Evolutionary conservation across 2,888 invertebrate genomes (phyloP).

Genomic region (Mellilla xanthometata): DNA sequence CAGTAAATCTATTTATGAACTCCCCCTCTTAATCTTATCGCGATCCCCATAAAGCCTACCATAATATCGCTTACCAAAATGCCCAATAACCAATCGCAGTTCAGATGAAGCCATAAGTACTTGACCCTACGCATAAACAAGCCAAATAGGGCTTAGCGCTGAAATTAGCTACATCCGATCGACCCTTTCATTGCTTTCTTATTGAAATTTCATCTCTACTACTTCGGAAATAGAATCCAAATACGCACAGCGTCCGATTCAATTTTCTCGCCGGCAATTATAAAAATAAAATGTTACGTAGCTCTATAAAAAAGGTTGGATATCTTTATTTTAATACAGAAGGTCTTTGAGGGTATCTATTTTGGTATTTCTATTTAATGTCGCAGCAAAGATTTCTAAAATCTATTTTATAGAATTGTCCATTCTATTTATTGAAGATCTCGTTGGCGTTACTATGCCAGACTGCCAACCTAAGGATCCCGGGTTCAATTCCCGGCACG

Average conservation of each 20-base stretch:
- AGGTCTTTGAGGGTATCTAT: too few relatives aligned
- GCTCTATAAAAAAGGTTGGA: constrained; percentile 13
- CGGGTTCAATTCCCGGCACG: too few relatives aligned
- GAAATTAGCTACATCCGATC: constrained; percentile 11
- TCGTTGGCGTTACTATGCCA: too few relatives aligned
- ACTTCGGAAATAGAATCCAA: constrained; percentile 2
- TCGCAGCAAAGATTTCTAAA: too few relatives aligned
- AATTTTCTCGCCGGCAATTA: constrained; percentile 26
- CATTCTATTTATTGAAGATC: too few relatives aligned
- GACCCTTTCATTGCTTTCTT: constrained; percentile 5
- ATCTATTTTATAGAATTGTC: too few relatives aligned
- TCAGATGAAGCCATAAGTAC: constrained; percentile 19
- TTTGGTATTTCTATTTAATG: too few relatives aligned
- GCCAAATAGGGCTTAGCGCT: constrained; percentile 4
- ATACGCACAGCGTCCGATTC: constrained; percentile 1
- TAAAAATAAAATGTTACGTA: constrained; percentile 9
- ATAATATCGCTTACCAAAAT: constrained; percentile 7
- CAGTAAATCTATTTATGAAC: not conserved
- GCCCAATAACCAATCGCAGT: constrained; percentile 9
- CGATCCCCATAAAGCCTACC: constrained; percentile 1
- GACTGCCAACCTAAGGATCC: too few relatives aligned
- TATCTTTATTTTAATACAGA: not conserved
- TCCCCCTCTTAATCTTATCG: constrained; percentile 2
- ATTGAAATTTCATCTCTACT: constrained; percentile 16
- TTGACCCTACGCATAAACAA: constrained; percentile 15